These are phyloP conservation scores for Hestina assimilis DNA, from an alignment of 1,140 invertebrate species.

Conservation along the genomic window DNA sequence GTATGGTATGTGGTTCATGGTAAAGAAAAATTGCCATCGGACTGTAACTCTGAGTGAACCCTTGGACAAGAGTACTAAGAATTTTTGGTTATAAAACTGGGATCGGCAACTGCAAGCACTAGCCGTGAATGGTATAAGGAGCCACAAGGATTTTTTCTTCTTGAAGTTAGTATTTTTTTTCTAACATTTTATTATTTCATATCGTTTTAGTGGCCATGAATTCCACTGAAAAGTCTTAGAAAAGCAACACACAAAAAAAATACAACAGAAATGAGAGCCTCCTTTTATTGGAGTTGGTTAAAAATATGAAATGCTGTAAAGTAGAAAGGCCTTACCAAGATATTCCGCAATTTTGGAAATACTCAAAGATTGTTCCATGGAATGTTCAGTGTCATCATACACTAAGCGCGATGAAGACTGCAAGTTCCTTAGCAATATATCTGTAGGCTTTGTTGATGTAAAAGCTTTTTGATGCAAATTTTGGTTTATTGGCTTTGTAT, in stretches of 20 bases:
- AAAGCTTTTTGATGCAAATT: conserved; percentile 22
- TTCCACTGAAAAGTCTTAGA: too few species aligned
- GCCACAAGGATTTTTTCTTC: too few species aligned
- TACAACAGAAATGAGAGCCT: not conserved
- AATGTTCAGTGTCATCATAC: conserved; percentile 50
- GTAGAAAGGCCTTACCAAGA: conserved; percentile 51
- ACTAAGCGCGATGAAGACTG: conserved; percentile 40
- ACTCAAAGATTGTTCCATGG: conserved; percentile 59
- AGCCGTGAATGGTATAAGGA: too few species aligned
- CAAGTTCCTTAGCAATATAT: conserved; percentile 42
- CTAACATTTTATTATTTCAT: too few species aligned
- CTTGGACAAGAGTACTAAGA: too few species aligned
- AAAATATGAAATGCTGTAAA: too few species aligned
- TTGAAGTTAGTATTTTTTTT: not conserved
- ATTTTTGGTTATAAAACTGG: too few species aligned
- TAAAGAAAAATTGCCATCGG: too few species aligned
- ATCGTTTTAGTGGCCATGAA: too few species aligned
- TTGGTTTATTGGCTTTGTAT: conserved; percentile 5
- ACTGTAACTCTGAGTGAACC: too few species aligned
- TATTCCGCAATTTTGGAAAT: conserved; percentile 69
- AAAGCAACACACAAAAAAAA: not conserved
- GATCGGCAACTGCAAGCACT: too few species aligned
- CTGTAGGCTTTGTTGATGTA: conserved; percentile 36
- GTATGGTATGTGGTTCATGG: too few species aligned
- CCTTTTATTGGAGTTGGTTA: not conserved